Percentiles rank a stretch among this genome's conserved stretches.
Evolutionary conservation across 2,888 invertebrate species (phyloP).

Genomic region (Hipparchia semele): DNA sequence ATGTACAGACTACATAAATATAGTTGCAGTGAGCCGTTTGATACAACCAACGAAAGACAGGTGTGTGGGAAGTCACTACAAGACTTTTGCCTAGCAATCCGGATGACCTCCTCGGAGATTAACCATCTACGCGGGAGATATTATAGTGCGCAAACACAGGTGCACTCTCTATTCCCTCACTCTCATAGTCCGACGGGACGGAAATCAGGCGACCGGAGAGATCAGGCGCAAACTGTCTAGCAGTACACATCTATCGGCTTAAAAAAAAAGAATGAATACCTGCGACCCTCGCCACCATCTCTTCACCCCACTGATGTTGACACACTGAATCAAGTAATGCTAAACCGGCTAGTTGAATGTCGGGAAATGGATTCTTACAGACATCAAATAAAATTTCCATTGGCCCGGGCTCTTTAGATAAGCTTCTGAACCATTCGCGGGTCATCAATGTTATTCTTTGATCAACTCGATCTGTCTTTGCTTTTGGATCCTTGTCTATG

Average conservation of each 20-base stretch:
- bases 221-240: neutral
- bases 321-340: slow-evolving; percentile 86
- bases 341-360: slow-evolving; percentile 88
- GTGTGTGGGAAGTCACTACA: too few species aligned
- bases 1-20: too few species aligned
- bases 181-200: too few species aligned
- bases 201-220: too few species aligned
- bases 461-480: slow-evolving; percentile 64
- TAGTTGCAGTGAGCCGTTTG: too few species aligned
- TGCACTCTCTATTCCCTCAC: too few species aligned
- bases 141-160: too few species aligned
- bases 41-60: too few species aligned
- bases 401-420: slow-evolving; percentile 68
- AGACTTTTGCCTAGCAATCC: too few species aligned
- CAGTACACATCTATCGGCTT: neutral
- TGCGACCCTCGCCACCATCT: slow-evolving; percentile 86
- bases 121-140: too few species aligned
- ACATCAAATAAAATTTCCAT: slow-evolving; percentile 84
- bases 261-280: slow-evolving; percentile 63
- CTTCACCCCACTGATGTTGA: slow-evolving; percentile 91
- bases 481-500: slow-evolving; percentile 65
- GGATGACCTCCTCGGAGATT: too few species aligned
- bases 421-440: slow-evolving; percentile 76
- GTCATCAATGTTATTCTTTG: slow-evolving; percentile 77
- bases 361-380: slow-evolving; percentile 91